phyloP scores from a whole-genome alignment of 2,113 vertebrate genomes.

The Barbus barbus region DNA sequence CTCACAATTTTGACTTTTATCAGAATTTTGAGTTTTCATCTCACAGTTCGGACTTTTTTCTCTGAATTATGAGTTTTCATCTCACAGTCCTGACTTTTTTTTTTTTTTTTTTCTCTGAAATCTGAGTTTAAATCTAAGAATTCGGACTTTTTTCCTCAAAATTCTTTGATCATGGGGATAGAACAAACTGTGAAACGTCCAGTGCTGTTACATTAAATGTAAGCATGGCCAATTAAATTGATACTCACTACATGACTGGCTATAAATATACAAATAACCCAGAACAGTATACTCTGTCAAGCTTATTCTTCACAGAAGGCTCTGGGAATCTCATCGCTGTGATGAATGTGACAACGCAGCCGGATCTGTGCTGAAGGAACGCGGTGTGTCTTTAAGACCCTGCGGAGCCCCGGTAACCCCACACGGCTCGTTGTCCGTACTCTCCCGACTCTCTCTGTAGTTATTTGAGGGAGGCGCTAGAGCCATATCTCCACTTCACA shows the following conservation, averaged over 20 bases:
- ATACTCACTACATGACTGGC: no score
- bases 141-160: no score
- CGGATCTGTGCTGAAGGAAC: background rate
- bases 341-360: background rate
- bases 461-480: constrained; percentile 80
- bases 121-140: no score
- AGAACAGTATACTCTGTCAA: background rate
- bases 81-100: no score
- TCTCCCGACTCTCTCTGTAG: constrained; percentile 72
- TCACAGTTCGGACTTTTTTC: no score
- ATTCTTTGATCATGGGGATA: background rate
- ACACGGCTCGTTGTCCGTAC: constrained; percentile 73
- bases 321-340: background rate
- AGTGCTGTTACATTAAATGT: background rate
- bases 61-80: no score
- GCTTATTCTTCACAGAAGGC: background rate
- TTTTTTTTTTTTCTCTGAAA: no score
- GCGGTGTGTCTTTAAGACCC: constrained; percentile 76
- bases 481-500: constrained; percentile 77
- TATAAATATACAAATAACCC: background rate
- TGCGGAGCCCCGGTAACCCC: constrained; percentile 70
- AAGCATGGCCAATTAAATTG: background rate
- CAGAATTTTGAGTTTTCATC: no score
- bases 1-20: no score
- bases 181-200: background rate